Base-by-base conservation (phyloP, 2,113 vertebrate genomes). In the Platycercus adscitus region DNA sequence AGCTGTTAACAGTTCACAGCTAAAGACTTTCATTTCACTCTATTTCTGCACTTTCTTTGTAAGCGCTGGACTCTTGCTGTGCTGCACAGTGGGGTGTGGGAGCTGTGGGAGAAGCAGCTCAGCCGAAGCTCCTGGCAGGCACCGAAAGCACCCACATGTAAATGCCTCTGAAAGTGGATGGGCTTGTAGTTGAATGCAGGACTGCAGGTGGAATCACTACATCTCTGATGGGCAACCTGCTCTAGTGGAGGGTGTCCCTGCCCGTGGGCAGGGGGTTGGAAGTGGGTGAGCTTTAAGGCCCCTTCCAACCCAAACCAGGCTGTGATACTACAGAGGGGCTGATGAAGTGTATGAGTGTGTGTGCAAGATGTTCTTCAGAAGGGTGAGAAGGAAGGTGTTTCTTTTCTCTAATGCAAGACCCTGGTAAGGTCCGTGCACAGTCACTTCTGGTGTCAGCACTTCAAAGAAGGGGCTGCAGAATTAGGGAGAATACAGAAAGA, bases 291-390 rank as follows among this genome's bases (percentile, higher is more conserved):
- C 14, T 24, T 58, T 35, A 24, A 58, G 56, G 33, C 14, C 8
- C 21, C 4, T 35, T 58, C 49, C 50, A 52, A 52, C 50, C 50
- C 56, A 16, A 35, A 9, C 2, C 56, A 24, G 56, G 56, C 33
- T n/a, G 20, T n/a, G 20, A 6, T 63, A 0, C 12, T 28, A 7
- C 18, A 4, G 20, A 43, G 29, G 35, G 28, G 46, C 75, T 65
- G 6, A n/a, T 31, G 63, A 35, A 43, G 33, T 13, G 0, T 3
- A 0, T 1, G 50, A 21, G 8, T 14, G 2, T 7, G 29, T 43
- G 44, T 43, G 80, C 24, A 46, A 25, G 41, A 8, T 1, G 1
- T 26, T 16, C 31, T 28, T 16, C 17, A 16, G 68, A 1, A 29
- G 39, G 39, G 0, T 8, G 56, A 77, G 63, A 3, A 31, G 23